Base-by-base conservation (phyloP, 2,888 invertebrate species). In the Aelia acuminata region DNA sequence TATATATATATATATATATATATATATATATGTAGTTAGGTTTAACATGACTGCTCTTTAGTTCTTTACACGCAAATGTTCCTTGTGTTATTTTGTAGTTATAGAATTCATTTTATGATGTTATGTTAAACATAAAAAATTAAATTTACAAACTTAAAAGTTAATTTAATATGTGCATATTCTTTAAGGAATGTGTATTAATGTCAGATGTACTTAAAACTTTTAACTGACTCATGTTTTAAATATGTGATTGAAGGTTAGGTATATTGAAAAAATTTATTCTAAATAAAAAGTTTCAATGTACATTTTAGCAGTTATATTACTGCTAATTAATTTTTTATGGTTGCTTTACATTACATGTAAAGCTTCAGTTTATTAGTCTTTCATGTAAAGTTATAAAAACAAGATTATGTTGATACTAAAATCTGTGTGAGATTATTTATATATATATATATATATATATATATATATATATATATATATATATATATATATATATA, bases 1-100 rank as follows among this genome's bases (percentile, higher is more conserved):
- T 86, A 70, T 86, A 70, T 86, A 48, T 86, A 85, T 57, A 53
- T 86, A 26, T 70, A 70, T 86, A 86, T 86, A 70, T 86, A 70
- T 86, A 48, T 86, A 85, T 57, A 53, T 86, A 26, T 11, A 85
- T 20, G 26, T 86, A 86, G 47, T 86, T 86, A 86, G 20, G 70
- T 8, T 86, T 39, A 43, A 80, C 22, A 70, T 86, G 86, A 86
- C 57, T 86, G 86, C 43, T 86, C 31, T 86, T 63, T 70, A 80
- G 80, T 43, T 80, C 13, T 43, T 80, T 80, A 80, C 80, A 43
- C 1, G 31, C 10, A 80, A 80, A 43, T 39, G 80, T 80, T 80
- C 80, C 80, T 80, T 80, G 11, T 80, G 43, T 80, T 80, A 43
- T 80, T 80, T 35, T 80, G n/a, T 80, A 80, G 80, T 0, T 43